Evolutionary conservation across 2,888 invertebrate species (phyloP).

Genomic region (Drosophila anceps): DNA sequence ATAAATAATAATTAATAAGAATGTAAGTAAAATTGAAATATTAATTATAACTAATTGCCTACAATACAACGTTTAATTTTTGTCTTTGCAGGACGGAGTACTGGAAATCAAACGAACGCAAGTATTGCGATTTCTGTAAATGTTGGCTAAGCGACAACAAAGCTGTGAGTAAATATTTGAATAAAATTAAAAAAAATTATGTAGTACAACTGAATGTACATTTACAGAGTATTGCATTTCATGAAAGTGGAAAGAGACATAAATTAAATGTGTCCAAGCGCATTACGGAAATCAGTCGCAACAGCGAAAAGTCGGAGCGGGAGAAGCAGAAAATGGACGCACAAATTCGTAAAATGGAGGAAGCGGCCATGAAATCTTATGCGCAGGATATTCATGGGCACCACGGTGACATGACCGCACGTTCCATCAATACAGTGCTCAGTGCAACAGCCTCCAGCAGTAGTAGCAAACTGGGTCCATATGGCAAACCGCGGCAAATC

Average conservation of each 20-base stretch:
- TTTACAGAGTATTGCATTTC: slow-evolving; percentile 94
- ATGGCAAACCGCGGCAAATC: slow-evolving; percentile 68
- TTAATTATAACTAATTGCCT: background rate
- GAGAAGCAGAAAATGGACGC: slow-evolving; percentile 91
- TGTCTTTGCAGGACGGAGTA: slow-evolving; percentile 92
- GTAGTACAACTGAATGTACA: background rate
- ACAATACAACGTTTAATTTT: background rate
- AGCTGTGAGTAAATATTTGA: slow-evolving; percentile 87
- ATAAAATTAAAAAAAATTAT: background rate
- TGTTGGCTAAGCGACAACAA: slow-evolving; percentile 99
- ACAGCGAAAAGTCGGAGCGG: slow-evolving; percentile 92
- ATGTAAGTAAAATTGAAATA: slow-evolving; percentile 53
- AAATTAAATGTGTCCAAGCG: slow-evolving; percentile 95
- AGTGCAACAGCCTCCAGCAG: slow-evolving; percentile 86
- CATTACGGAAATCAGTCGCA: slow-evolving; percentile 93
- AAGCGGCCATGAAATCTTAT: slow-evolving; percentile 95
- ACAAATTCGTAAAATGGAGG: slow-evolving; percentile 95
- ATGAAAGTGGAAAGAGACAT: slow-evolving; percentile 96
- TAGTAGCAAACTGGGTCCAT: slow-evolving; percentile 85
- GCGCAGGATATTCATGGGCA: slow-evolving; percentile 90
- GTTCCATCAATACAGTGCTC: slow-evolving; percentile 79
- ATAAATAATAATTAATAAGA: slow-evolving; percentile 14
- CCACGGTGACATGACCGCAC: slow-evolving; percentile 83
- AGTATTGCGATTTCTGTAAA: slow-evolving; percentile 99
- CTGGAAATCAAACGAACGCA: slow-evolving; percentile 98